Evolutionary conservation across 1,140 invertebrate genomes (phyloP).

Genomic region (Atta cephalotes): DNA sequence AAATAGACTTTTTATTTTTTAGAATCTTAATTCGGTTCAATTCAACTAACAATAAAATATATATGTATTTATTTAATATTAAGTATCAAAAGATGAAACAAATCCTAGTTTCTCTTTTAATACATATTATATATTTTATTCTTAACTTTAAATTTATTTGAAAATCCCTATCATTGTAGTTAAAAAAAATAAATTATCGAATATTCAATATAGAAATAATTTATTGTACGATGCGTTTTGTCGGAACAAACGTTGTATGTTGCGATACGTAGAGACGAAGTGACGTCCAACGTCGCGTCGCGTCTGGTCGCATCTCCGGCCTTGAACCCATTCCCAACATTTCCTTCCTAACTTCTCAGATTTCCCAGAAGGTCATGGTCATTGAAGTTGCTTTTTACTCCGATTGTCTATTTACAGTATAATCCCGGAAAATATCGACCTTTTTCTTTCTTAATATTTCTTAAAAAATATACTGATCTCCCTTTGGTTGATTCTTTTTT

Average conservation of each 20-base stretch:
- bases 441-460: no score
- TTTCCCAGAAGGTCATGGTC: slow-evolving; percentile 79
- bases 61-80: neutral
- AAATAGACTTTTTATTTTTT: neutral
- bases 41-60: neutral
- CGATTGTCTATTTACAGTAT: slow-evolving; percentile 72
- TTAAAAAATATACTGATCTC: neutral
- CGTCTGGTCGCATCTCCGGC: slow-evolving; percentile 73
- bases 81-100: neutral
- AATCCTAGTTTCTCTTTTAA: neutral
- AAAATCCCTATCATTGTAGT: neutral
- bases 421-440: neutral
- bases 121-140: neutral
- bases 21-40: neutral
- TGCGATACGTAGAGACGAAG: slow-evolving; percentile 55
- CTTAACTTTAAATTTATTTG: neutral
- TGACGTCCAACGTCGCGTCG: slow-evolving; percentile 51
- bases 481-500: neutral
- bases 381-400: slow-evolving; percentile 63
- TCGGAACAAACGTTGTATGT: neutral
- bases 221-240: slow-evolving; percentile 9
- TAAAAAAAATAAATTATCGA: neutral
- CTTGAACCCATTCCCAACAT: slow-evolving; percentile 78
- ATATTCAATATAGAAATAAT: neutral
- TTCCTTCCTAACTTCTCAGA: slow-evolving; percentile 72